Evolutionary conservation across 2,888 invertebrate genomes (phyloP).

Genomic region (Drosophila neotestacea): DNA sequence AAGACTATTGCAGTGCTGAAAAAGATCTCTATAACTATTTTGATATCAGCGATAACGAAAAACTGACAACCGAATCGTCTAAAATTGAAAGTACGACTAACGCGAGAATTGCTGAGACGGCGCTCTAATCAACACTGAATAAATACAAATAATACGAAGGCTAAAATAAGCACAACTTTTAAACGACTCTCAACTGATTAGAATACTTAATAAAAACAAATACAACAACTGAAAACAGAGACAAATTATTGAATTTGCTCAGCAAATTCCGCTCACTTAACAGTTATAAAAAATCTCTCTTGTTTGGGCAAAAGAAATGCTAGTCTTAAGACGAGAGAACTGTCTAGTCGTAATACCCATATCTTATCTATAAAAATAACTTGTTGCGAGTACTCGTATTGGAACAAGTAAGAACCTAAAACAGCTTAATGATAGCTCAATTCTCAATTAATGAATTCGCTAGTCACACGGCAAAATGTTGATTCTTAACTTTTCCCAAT

Average conservation of each 20-base stretch:
- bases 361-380: constrained; percentile 49
- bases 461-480: constrained; percentile 13
- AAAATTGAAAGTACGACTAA: constrained; percentile 62
- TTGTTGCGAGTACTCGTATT: constrained; percentile 4
- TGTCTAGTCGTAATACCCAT: constrained; percentile 8
- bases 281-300: constrained; percentile 20
- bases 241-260: constrained; percentile 50
- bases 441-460: constrained; percentile 44
- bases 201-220: constrained; percentile 56
- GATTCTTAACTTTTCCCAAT: constrained; percentile 7
- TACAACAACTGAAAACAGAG: constrained; percentile 23
- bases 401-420: constrained; percentile 28
- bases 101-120: constrained; percentile 25
- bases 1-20: background rate
- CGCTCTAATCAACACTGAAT: constrained; percentile 61
- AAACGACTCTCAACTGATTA: constrained; percentile 64
- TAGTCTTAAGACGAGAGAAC: constrained; percentile 4
- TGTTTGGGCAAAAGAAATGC: constrained; percentile 56
- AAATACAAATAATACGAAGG: constrained; percentile 71
- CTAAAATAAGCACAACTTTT: constrained; percentile 64
- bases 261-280: constrained; percentile 33
- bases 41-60: constrained; percentile 1
- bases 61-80: constrained; percentile 53
- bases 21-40: background rate
- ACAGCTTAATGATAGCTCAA: constrained; percentile 39